Evolutionary conservation across 1,140 invertebrate genomes (phyloP), one percentile per base, ranked within the genome.

Genomic region (Drosophila kohkoa): DNA sequence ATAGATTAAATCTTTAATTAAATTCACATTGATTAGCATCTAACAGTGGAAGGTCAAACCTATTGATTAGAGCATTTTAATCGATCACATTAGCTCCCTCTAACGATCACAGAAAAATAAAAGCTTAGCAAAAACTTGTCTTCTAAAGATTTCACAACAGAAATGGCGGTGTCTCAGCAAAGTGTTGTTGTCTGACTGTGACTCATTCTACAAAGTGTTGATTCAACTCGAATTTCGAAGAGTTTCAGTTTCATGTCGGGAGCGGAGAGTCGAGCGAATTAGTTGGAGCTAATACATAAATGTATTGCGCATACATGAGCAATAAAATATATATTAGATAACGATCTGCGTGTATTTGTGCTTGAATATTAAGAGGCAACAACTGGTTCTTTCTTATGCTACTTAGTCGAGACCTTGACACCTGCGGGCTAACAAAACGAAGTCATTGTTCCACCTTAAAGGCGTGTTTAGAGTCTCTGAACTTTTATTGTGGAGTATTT

Each of bases 331-430:
- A 1, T 16, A 13, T 66, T 66, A 55, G 51, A 55, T 43, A 55
- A 66, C 32, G 20, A 66, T 55, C 62, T 54, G 62, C 20, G 28
- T 41, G 43, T 52, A 10, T 25, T 43, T 66, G 4, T 41, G 51
- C 32, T 13, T 5, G 11, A 10, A 35, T 20, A 45, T 48, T 7
- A 35, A 57, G 6, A 10, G 20, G 7, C 35, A 30, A 30, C 52
- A 73, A 76, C 49, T 69, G 71, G 55, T 68, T 74, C 30, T 52
- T 69, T 46, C 30, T 54, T 69, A 48, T 55, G 35, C 41, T 32
- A 38, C 35, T 38, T 38, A 35, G 51, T 55, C 13, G 16, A 74
- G 65, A 58, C 69, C 62, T 66, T 72, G 69, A 73, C 59, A 64
- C 52, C 59, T 71, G 73, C 16, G 30, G 43, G n/a, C 69, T 25